Evolutionary conservation across 1,140 invertebrate species (phyloP), one percentile per base, ranked within the genome.

Genomic region (Luehdorfia chinensis): DNA sequence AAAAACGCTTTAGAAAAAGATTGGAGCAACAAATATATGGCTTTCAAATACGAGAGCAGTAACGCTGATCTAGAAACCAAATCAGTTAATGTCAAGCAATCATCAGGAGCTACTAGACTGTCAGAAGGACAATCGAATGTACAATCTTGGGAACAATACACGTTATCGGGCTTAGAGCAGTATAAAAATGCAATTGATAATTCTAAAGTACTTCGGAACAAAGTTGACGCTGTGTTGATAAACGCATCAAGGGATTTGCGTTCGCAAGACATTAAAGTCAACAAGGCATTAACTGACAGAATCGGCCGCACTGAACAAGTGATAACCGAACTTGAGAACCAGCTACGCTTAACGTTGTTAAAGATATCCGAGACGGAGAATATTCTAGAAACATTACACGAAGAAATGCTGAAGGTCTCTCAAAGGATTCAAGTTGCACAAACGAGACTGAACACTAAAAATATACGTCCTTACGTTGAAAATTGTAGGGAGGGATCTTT

Each of bases 1-100:
- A 95, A 95, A 65, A 87, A 91, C 36, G 89, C 91, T 2, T 67
- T 96, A 23, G 94, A 96, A 81, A 90, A 89, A 48, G 94, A 96
- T 69, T 96, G 95, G 94, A 95, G 94, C 52, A 93, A 96, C 70
- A 97, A 96, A 85, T 90, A 90, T 55, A 90, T 94, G 59, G 90
- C 94, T 4, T 92, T 94, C 62, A 90, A 93, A 61, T 92, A 94
- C 14, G 94, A 96, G 52, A 87, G 87, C 0, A 59, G 84, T 0
- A 93, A 91, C 61, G 61, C 89, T 7, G 84, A 89, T 2, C 65
- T 94, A 16, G 89, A 90, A 34, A 93, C 91, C 13, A 87, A 88
- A 46, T 91, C 92, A 1, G 81, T 76, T 1, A 87, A 89, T 1
- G 88, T 93, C 2, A 83, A 93, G 67, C 92, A 92, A 58, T 90